These are phyloP conservation scores for Lasioglossum figueresi DNA, from an alignment of 2,888 invertebrate genomes.

Conservation along the genomic window DNA sequence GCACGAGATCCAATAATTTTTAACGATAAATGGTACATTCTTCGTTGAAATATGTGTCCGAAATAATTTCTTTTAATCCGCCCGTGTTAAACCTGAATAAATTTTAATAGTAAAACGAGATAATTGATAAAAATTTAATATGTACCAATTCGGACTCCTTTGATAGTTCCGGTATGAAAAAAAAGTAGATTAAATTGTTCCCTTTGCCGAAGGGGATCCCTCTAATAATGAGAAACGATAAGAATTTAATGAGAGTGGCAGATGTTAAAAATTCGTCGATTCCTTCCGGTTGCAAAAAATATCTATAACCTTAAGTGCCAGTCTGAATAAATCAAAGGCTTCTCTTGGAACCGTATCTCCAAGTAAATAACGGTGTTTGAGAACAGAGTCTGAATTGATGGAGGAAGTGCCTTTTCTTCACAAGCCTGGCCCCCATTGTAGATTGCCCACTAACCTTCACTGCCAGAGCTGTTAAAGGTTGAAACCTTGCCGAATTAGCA, in stretches of 20 bases:
- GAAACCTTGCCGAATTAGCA: constrained; percentile 44
- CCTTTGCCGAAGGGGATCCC: background rate
- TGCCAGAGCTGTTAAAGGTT: constrained; percentile 16
- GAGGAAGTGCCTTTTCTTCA: constrained; percentile 32
- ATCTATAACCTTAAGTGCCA: background rate
- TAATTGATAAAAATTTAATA: background rate
- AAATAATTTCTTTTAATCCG: background rate
- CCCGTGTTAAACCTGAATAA: background rate
- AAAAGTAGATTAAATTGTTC: background rate
- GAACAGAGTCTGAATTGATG: constrained; percentile 37
- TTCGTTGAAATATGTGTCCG: background rate
- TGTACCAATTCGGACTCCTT: background rate
- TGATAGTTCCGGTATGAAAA: background rate
- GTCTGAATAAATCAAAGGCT: constrained; percentile 37
- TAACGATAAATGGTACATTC: background rate
- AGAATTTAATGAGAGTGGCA: background rate
- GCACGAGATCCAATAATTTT: background rate
- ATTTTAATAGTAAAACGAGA: background rate
- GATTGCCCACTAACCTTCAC: constrained; percentile 24
- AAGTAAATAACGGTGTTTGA: constrained; percentile 39
- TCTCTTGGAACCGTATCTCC: constrained; percentile 23
- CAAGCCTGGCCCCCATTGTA: constrained; percentile 24
- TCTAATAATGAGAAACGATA: background rate
- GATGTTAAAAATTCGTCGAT: background rate
- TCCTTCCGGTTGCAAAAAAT: background rate